Evolutionary conservation across 2,888 invertebrate species (phyloP).

Genomic region (Patella pellucida): DNA sequence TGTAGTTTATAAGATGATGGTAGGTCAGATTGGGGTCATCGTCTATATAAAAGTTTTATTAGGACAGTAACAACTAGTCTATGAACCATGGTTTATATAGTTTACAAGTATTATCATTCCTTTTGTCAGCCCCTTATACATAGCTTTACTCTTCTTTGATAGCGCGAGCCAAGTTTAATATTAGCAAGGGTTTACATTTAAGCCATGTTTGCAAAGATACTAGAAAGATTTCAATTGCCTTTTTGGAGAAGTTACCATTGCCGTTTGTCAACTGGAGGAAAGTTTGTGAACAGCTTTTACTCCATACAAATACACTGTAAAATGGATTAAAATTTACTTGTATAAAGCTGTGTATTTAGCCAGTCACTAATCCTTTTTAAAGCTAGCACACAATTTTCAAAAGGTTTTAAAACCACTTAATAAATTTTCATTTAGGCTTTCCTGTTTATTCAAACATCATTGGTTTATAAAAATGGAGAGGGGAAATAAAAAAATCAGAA

Average conservation of each 20-base stretch:
- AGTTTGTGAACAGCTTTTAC: neutral
- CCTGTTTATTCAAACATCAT: too few relatives aligned
- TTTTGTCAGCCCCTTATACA: neutral
- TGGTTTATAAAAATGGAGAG: too few relatives aligned
- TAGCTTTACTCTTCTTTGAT: neutral
- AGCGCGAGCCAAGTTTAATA: neutral
- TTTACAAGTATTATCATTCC: neutral
- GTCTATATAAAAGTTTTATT: too few relatives aligned
- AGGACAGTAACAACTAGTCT: too few relatives aligned
- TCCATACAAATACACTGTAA: neutral
- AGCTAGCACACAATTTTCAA: neutral
- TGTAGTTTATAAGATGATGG: too few relatives aligned
- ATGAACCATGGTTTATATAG: too few relatives aligned
- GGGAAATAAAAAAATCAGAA: too few relatives aligned
- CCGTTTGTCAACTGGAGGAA: neutral
- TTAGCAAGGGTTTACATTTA: neutral
- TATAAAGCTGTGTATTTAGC: neutral
- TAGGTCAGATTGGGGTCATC: too few relatives aligned
- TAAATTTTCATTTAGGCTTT: neutral
- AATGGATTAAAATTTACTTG: neutral
- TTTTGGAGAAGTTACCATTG: constrained; percentile 2
- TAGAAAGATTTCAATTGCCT: constrained; percentile 9
- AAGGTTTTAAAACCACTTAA: neutral
- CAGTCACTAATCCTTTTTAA: neutral
- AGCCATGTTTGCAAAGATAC: constrained; percentile 9